Conservation (phyloP, 1,140 invertebrate genomes). For the Sipha flava region DNA sequence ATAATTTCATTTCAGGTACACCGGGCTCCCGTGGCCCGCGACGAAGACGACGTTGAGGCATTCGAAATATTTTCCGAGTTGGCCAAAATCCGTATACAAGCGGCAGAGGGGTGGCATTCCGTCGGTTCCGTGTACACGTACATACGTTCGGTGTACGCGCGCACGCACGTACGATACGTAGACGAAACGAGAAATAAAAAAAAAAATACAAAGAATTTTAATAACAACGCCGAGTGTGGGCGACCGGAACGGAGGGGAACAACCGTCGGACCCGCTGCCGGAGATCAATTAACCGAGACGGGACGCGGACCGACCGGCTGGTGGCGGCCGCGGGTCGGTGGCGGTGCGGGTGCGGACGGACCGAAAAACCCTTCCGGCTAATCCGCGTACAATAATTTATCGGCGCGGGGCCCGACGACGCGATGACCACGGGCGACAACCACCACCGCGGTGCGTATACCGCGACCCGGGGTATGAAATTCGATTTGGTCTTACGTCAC, state of each 20-base stretch:
- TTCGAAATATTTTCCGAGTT: background rate
- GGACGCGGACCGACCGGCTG: background rate
- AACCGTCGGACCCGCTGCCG: background rate
- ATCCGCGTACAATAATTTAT: slow-evolving; percentile 17
- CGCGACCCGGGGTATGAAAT: background rate
- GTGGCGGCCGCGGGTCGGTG: background rate
- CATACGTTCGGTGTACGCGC: background rate
- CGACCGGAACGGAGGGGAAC: too few relatives aligned
- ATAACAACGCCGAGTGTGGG: background rate
- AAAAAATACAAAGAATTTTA: slow-evolving; percentile 15
- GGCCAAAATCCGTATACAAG: background rate
- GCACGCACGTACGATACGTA: too few relatives aligned
- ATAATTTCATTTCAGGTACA: background rate
- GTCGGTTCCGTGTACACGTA: background rate
- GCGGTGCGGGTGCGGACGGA: background rate
- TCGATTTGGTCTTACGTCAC: background rate
- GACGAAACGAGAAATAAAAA: background rate
- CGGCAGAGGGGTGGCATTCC: background rate
- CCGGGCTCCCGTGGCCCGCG: too few relatives aligned
- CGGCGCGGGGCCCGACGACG: background rate
- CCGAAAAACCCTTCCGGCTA: background rate
- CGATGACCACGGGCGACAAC: background rate
- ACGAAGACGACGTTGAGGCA: background rate
- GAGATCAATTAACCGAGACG: slow-evolving; percentile 19
- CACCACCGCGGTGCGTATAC: background rate